phyloP scores from a whole-genome alignment of 2,797 vertebrate species.

The Tinamus major region DNA sequence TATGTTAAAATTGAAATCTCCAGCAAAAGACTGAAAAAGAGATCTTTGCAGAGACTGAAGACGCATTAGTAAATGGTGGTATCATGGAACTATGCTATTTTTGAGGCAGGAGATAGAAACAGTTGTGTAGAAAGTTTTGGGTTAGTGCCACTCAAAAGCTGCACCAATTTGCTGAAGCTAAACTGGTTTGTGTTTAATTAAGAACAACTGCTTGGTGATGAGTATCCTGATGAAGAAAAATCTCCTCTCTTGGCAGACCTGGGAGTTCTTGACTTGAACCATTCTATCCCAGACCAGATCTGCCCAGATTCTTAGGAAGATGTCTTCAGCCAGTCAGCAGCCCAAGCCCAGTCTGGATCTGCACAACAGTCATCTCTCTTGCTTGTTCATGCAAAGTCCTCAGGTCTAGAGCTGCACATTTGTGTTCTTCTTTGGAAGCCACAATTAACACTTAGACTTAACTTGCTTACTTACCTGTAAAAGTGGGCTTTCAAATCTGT shows the following conservation, averaged over 20 bases:
- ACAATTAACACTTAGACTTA: neutral
- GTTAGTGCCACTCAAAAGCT: neutral
- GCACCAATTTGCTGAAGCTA: neutral
- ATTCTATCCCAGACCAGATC: neutral
- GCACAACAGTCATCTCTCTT: accelerated
- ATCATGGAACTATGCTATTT: neutral
- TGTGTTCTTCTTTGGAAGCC: neutral
- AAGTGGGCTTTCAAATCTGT: neutral
- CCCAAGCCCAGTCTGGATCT: neutral
- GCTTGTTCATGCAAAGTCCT: neutral
- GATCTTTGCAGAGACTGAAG: neutral
- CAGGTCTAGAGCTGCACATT: neutral
- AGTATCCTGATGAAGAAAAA: neutral
- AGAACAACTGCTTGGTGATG: neutral
- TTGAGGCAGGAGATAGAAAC: neutral
- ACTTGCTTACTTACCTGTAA: neutral
- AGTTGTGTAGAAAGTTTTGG: neutral
- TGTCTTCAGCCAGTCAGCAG: neutral
- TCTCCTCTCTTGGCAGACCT: neutral
- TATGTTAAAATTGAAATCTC: neutral
- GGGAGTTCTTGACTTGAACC: neutral
- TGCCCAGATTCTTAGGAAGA: neutral
- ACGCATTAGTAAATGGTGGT: neutral
- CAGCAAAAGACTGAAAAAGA: neutral
- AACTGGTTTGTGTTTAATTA: neutral